Conservation (phyloP, 2,888 invertebrate species). For the Parnassius glacialis region DNA sequence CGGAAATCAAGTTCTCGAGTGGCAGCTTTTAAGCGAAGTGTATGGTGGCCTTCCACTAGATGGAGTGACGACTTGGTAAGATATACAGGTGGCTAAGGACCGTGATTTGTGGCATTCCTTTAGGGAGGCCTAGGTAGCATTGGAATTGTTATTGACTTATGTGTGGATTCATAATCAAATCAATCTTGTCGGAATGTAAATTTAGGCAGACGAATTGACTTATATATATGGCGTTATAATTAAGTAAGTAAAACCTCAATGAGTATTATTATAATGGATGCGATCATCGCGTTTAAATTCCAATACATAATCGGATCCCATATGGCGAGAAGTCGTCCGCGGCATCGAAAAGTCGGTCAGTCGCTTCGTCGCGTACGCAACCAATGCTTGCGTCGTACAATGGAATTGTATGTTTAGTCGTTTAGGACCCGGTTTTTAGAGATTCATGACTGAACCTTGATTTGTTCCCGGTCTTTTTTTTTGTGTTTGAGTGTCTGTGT, state of each 20-base stretch:
- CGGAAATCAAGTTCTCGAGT: no score
- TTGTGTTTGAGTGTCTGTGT: slow-evolving; percentile 25
- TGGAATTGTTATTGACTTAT: no score
- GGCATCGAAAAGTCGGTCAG: slow-evolving; percentile 60
- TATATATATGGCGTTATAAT: background rate
- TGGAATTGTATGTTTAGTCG: slow-evolving; percentile 25
- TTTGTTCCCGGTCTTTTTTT: slow-evolving; percentile 22
- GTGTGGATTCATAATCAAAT: no score
- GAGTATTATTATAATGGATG: slow-evolving; percentile 15
- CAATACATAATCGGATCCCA: slow-evolving; percentile 33
- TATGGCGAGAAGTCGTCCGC: slow-evolving; percentile 36
- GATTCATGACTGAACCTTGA: background rate
- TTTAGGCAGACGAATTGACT: background rate
- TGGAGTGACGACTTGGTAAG: no score
- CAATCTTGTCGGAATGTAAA: no score
- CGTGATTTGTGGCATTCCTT: no score
- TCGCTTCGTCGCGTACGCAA: slow-evolving; percentile 58
- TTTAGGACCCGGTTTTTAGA: slow-evolving; percentile 13
- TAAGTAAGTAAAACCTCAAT: background rate
- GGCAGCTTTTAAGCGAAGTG: no score
- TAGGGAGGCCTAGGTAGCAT: no score
- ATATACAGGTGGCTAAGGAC: no score
- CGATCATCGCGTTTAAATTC: slow-evolving; percentile 18
- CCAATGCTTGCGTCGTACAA: slow-evolving; percentile 57
- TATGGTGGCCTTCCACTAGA: no score